A percentile compares a stretch with the other conserved stretches of the same genome.
Evolutionary conservation across 2,113 vertebrate genomes (phyloP).

Genomic region (Antigone vipio): DNA sequence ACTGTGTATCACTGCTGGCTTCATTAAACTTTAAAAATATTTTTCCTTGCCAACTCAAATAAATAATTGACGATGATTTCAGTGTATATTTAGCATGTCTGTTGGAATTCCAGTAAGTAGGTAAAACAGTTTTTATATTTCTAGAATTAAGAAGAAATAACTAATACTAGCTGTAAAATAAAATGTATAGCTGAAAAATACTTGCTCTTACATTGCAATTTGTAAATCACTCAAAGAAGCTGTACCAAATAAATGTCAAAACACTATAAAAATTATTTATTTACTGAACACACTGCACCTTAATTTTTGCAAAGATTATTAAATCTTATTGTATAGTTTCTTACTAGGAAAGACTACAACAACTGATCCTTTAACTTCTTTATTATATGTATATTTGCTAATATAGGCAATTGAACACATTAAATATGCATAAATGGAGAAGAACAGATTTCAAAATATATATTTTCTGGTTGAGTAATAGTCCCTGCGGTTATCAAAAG

Average conservation of each 20-base stretch:
- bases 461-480: slow-evolving; percentile 22
- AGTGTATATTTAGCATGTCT: background rate
- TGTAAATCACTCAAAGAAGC: background rate
- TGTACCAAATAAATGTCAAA: background rate
- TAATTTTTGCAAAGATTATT: background rate
- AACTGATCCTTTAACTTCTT: background rate
- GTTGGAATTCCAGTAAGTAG: background rate
- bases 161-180: background rate
- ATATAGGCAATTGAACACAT: background rate
- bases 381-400: background rate
- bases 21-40: slow-evolving; percentile 72
- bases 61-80: slow-evolving; percentile 63
- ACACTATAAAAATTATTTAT: background rate
- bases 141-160: background rate
- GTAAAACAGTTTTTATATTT: background rate
- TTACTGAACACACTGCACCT: background rate
- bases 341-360: background rate
- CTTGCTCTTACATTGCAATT: background rate
- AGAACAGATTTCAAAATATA: background rate
- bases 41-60: slow-evolving; percentile 67
- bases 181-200: background rate
- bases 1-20: slow-evolving; percentile 59
- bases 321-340: background rate
- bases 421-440: background rate
- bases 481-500: slow-evolving; percentile 1